Evolutionary conservation across 2,797 vertebrate genomes (phyloP).

Genomic region (Epinephelus coioides): DNA sequence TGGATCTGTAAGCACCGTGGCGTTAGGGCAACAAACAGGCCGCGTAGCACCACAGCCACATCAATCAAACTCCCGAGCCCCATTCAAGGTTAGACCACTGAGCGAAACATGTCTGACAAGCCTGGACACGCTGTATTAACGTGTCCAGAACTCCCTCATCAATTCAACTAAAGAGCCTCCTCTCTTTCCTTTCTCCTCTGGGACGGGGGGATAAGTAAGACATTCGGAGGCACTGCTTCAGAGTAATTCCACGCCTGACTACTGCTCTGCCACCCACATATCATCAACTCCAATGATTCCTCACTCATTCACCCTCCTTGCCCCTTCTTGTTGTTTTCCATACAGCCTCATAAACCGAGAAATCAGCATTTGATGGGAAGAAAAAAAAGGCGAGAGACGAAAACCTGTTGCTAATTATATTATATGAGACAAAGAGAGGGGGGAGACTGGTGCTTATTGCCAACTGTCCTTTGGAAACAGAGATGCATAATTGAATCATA

Average conservation of each 20-base stretch:
- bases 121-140: conserved; percentile 67
- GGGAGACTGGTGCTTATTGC: conserved; percentile 47
- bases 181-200: conserved; percentile 46
- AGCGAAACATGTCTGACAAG: conserved; percentile 78
- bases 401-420: conserved; percentile 78
- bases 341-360: conserved; percentile 35
- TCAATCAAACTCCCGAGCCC: conserved; percentile 80
- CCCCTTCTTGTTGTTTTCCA: conserved; percentile 40
- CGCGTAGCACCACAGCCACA: conserved; percentile 56
- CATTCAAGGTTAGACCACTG: conserved; percentile 74
- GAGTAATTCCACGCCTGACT: conserved; percentile 42
- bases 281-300: conserved; percentile 34
- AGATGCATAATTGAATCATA: conserved; percentile 74
- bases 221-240: conserved; percentile 47
- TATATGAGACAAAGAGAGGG: conserved; percentile 51
- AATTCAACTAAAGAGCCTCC: conserved; percentile 53
- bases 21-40: conserved; percentile 73
- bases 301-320: conserved; percentile 40
- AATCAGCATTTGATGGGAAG: conserved; percentile 48
- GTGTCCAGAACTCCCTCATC: conserved; percentile 61
- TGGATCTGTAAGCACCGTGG: conserved; percentile 60
- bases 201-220: conserved; percentile 45
- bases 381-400: conserved; percentile 31
- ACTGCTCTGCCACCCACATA: conserved; percentile 34
- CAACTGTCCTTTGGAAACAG: conserved; percentile 73